Percentiles rank a stretch among this genome's conserved stretches.
Conservation (phyloP, 2,113 vertebrate genomes). For the Prunella himalayana region DNA sequence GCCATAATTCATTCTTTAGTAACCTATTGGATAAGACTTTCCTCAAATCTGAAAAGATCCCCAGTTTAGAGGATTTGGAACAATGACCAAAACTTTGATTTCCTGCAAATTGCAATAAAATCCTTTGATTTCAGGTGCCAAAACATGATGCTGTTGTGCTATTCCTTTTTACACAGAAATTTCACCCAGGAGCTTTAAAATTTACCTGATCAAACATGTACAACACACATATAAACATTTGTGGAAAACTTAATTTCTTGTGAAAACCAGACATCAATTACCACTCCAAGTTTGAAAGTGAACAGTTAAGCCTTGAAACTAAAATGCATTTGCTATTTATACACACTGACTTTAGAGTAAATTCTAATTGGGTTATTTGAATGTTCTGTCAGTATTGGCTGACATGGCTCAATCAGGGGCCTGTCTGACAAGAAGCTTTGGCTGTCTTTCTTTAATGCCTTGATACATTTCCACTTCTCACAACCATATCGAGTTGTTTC, state of each 20-base stretch:
- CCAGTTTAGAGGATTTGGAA: not conserved
- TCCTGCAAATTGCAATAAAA: not conserved
- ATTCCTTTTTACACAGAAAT: not conserved
- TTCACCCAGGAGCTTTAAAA: not conserved
- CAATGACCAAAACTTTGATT: not conserved
- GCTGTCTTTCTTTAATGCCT: not conserved
- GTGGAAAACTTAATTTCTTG: not conserved
- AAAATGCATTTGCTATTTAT: not conserved
- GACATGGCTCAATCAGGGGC: accelerated
- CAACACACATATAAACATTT: not conserved
- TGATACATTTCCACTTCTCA: not conserved
- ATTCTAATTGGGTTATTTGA: not conserved
- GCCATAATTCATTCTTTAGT: not conserved
- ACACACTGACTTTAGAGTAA: not conserved
- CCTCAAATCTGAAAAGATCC: not conserved
- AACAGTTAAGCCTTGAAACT: not conserved
- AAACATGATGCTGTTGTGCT: not conserved
- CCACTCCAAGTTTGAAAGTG: not conserved
- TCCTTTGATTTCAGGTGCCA: not conserved
- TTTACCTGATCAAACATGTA: not conserved
- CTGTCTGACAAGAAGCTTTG: not conserved
- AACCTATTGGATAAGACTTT: not conserved
- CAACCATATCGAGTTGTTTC: not conserved
- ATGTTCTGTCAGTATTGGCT: not conserved
- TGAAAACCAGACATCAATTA: not conserved